Conservation (phyloP, 2,888 invertebrate genomes). For the Acanthoscelides obtectus region DNA sequence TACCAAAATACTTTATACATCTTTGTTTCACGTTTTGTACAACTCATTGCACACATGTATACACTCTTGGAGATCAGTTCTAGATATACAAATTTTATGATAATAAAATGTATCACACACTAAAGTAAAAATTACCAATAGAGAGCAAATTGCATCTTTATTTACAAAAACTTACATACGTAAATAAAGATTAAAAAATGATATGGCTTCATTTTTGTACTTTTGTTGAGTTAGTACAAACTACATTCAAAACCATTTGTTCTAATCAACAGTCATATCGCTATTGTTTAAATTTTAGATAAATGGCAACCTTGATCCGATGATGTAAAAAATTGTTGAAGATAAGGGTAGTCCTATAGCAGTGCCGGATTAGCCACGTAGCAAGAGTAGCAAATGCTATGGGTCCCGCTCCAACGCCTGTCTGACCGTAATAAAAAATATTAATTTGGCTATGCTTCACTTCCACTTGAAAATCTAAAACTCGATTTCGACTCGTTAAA, state of each 20-base stretch:
- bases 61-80: not conserved
- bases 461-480: no score
- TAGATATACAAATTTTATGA: not conserved
- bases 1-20: not conserved
- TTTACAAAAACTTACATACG: not conserved
- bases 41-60: not conserved
- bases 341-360: no score
- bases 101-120: not conserved
- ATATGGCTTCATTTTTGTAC: not conserved
- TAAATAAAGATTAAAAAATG: not conserved
- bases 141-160: not conserved
- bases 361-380: no score
- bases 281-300: not conserved
- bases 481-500: no score
- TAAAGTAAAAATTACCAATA: not conserved
- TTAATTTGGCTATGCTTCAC: no score
- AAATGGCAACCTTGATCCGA: not conserved
- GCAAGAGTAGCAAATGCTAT: no score
- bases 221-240: not conserved
- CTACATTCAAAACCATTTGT: not conserved
- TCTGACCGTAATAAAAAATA: no score
- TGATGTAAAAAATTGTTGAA: no score
- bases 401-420: no score
- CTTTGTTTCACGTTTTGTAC: not conserved
- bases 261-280: not conserved